phyloP scores from a whole-genome alignment of 2,888 invertebrate genomes.

The Chrysolina haemoptera region DNA sequence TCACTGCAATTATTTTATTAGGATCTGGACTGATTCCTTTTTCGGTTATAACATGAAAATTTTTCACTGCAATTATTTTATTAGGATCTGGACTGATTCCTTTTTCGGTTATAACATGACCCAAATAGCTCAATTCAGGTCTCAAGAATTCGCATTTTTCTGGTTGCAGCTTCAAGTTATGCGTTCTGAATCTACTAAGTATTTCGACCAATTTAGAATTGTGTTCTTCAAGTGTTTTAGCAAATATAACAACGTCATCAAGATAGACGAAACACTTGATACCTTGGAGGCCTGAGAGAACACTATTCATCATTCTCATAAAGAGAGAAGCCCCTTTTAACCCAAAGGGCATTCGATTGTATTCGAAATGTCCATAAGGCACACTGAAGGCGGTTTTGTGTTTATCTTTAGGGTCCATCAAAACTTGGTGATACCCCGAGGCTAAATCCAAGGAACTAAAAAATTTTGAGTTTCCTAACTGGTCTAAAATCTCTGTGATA shows the following conservation, averaged over 20 bases:
- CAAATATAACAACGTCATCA: background rate
- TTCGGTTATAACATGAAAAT: too few species aligned
- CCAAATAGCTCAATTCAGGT: slow-evolving; percentile 34
- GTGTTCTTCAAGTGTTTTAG: slow-evolving; percentile 3
- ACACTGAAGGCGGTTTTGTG: slow-evolving; percentile 1
- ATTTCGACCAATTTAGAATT: slow-evolving; percentile 1
- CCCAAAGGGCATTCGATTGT: background rate
- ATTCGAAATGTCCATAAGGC: background rate
- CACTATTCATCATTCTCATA: background rate
- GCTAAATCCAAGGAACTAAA: background rate
- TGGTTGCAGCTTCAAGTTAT: slow-evolving; percentile 1
- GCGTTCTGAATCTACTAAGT: background rate
- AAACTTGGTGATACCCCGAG: background rate
- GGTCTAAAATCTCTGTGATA: background rate
- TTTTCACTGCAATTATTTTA: background rate
- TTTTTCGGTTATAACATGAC: slow-evolving; percentile 44
- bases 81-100: background rate
- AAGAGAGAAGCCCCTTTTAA: background rate
- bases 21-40: too few species aligned
- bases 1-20: too few species aligned
- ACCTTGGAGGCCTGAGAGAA: background rate
- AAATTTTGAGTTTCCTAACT: background rate
- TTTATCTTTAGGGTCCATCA: background rate
- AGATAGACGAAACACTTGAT: slow-evolving; percentile 15
- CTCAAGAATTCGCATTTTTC: background rate